phyloP scores from a whole-genome alignment of 2,113 vertebrate species.

The Malurus alboscapulatus region DNA sequence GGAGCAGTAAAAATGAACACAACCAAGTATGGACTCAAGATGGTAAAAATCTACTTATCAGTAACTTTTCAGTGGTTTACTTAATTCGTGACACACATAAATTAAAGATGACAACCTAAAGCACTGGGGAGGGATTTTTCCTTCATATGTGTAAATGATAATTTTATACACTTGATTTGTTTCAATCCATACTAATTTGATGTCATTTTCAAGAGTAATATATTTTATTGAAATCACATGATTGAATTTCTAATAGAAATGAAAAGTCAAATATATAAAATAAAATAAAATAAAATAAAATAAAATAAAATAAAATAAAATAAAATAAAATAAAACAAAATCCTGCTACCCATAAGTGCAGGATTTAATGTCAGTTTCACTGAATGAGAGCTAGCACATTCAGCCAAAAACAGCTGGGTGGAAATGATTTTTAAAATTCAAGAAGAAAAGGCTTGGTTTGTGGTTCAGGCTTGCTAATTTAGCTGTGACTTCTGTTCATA shows the following conservation, averaged over 20 bases:
- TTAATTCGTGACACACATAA: background rate
- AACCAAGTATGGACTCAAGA: background rate
- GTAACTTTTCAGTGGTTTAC: background rate
- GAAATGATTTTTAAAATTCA: conserved; percentile 3
- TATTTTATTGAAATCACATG: background rate
- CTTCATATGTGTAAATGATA: background rate
- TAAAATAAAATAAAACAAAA: background rate
- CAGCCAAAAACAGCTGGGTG: background rate
- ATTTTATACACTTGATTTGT: background rate
- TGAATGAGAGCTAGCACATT: background rate
- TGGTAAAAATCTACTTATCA: background rate
- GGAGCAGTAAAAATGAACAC: background rate
- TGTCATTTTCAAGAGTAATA: background rate
- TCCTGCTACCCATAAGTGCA: background rate
- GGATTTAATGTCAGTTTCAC: background rate
- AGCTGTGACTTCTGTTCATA: background rate
- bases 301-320: background rate
- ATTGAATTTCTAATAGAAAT: background rate
- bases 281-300: background rate
- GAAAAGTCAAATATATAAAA: background rate
- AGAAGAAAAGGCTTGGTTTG: background rate
- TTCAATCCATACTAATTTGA: conserved; percentile 4
- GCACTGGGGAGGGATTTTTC: background rate
- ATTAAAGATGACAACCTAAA: background rate
- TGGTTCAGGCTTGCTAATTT: background rate